These are phyloP conservation scores for Microhierax caerulescens DNA, from an alignment of 2,797 vertebrate species.

Conservation along the genomic window DNA sequence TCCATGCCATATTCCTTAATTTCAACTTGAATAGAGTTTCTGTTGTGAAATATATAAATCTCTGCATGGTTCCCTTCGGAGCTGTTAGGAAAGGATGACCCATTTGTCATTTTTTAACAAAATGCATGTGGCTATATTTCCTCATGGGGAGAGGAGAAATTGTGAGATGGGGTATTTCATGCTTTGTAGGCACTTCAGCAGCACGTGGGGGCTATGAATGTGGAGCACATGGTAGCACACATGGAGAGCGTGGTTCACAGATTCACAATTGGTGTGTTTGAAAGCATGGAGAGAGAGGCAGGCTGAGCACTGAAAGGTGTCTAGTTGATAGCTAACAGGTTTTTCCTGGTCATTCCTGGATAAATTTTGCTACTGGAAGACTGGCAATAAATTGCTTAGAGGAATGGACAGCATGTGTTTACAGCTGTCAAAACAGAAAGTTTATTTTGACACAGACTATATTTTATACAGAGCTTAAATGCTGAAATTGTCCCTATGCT, in stretches of 20 bases:
- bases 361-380: background rate
- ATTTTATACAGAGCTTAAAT: background rate
- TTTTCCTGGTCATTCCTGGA: background rate
- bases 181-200: background rate
- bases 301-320: background rate
- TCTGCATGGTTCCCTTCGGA: background rate
- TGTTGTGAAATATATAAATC: background rate
- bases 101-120: background rate
- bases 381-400: background rate
- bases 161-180: background rate
- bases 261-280: fast-evolving
- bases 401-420: background rate
- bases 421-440: background rate
- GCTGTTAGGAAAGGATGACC: background rate
- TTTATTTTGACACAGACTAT: background rate
- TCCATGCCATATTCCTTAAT: background rate
- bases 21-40: background rate
- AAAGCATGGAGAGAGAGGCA: background rate
- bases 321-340: background rate
- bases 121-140: background rate
- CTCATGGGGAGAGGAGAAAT: fast-evolving
- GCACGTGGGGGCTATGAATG: background rate
- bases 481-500: background rate
- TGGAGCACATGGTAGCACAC: background rate
- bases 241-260: background rate